Percentiles rank a stretch among this genome's conserved stretches.
These are phyloP conservation scores for Lithophane semibrunnea DNA, from an alignment of 2,888 invertebrate species.

Conservation along the genomic window DNA sequence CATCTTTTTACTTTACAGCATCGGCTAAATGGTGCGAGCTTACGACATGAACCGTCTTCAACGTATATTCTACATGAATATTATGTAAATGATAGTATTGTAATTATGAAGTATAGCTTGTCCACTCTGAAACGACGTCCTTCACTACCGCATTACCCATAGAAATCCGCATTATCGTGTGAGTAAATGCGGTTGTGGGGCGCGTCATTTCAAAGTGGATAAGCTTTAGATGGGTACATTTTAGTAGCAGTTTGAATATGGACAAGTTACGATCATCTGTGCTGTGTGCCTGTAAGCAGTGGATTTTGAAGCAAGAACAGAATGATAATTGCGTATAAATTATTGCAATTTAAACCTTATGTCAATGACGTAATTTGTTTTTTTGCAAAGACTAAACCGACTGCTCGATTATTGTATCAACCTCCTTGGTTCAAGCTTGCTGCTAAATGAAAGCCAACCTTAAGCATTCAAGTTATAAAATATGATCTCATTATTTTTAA, in stretches of 20 bases:
- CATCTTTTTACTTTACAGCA: slow-evolving; percentile 42
- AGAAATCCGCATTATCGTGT: too few species aligned
- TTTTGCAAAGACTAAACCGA: background rate
- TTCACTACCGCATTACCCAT: too few species aligned
- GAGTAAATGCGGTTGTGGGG: too few species aligned
- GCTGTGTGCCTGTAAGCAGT: background rate
- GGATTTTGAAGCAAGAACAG: background rate
- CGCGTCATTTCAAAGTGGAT: too few species aligned
- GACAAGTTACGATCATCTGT: background rate
- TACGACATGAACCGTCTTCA: background rate
- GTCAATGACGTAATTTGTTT: background rate
- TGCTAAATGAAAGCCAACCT: slow-evolving; percentile 16
- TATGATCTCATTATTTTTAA: slow-evolving; percentile 52
- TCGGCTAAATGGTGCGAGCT: slow-evolving; percentile 46
- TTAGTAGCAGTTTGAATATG: slow-evolving; percentile 20
- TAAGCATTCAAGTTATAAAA: slow-evolving; percentile 6
- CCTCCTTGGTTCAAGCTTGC: slow-evolving; percentile 7
- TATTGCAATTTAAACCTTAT: slow-evolving; percentile 3
- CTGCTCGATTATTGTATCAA: background rate
- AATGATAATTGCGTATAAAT: too few species aligned
- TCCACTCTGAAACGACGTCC: too few species aligned
- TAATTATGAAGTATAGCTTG: slow-evolving; percentile 4
- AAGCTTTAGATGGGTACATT: slow-evolving; percentile 9
- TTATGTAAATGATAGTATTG: slow-evolving; percentile 7
- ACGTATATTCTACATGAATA: slow-evolving; percentile 4